Conservation (phyloP, 2,113 vertebrate species). For the Archilochus colubris region DNA sequence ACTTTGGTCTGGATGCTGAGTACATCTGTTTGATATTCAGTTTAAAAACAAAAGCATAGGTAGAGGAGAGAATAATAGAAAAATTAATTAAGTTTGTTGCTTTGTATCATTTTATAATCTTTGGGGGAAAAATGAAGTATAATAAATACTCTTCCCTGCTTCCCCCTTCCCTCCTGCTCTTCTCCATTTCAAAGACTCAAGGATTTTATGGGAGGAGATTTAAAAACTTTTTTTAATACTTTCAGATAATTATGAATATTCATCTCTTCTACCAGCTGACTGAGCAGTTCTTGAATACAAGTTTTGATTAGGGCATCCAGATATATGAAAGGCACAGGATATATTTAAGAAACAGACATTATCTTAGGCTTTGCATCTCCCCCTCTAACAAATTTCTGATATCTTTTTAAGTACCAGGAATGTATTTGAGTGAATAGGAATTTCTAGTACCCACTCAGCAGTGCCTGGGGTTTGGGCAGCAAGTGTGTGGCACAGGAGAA, state of each 20-base stretch:
- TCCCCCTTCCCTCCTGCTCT: neutral
- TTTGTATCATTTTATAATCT: neutral
- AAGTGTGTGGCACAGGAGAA: neutral
- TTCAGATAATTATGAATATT: neutral
- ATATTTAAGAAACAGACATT: neutral
- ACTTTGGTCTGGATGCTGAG: neutral
- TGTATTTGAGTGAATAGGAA: neutral
- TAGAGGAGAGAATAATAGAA: constrained; percentile 13
- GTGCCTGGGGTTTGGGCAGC: neutral
- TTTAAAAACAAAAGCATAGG: neutral
- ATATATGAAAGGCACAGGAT: neutral
- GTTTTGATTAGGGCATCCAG: neutral
- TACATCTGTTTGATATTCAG: neutral
- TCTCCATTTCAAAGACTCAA: neutral
- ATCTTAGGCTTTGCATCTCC: neutral
- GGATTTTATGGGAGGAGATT: neutral
- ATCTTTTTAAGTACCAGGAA: neutral
- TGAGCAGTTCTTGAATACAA: neutral
- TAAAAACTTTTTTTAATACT: neutral
- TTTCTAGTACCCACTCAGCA: neutral
- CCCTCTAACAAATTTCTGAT: neutral
- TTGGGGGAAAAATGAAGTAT: neutral
- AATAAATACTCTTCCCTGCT: neutral
- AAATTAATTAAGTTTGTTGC: constrained; percentile 21
- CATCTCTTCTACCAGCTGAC: neutral